Evolutionary conservation across 2,113 vertebrate species (phyloP).

Genomic region (Albula goreensis): DNA sequence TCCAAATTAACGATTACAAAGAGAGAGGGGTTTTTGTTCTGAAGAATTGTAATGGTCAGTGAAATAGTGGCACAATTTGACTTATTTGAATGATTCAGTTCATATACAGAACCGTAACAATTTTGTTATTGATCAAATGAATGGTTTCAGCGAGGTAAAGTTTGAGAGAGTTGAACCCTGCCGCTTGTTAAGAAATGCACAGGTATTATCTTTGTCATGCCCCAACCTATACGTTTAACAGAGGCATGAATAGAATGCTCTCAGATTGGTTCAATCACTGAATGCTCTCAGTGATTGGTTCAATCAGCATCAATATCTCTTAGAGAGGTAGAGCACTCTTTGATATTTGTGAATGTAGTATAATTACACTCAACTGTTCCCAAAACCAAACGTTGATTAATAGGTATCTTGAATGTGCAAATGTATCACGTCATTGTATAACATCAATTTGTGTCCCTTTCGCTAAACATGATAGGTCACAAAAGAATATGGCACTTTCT

Average conservation of each 20-base stretch:
- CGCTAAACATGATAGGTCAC: constrained; percentile 12
- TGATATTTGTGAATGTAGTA: constrained; percentile 7
- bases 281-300: background rate
- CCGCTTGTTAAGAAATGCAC: background rate
- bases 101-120: background rate
- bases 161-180: background rate
- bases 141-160: background rate
- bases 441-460: background rate
- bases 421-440: background rate
- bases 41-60: background rate
- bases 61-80: background rate
- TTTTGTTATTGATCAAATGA: background rate
- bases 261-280: background rate
- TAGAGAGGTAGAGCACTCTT: background rate
- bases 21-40: too few relatives aligned
- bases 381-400: constrained; percentile 13
- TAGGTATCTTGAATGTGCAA: background rate
- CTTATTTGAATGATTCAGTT: too few relatives aligned
- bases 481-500: background rate
- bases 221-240: background rate
- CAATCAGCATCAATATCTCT: background rate
- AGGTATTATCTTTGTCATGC: background rate
- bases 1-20: too few relatives aligned
- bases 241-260: background rate
- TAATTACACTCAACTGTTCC: constrained; percentile 20